Percentiles rank a stretch among this genome's conserved stretches.
These are phyloP conservation scores for Lepus oiostolus DNA, from an alignment of 2,797 vertebrate species.

Conservation along the genomic window DNA sequence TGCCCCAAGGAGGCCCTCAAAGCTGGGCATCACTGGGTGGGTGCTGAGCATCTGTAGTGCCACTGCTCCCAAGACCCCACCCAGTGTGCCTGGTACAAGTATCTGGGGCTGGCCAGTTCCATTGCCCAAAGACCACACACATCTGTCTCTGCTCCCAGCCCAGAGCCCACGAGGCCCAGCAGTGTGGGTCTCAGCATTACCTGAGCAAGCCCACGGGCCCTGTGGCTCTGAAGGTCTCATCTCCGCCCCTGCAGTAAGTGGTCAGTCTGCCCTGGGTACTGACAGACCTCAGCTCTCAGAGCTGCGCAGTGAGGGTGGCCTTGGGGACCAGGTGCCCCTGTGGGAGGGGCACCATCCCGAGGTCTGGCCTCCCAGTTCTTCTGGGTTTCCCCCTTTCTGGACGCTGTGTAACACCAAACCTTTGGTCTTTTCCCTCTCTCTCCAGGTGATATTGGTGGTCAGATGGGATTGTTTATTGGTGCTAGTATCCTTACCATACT, in stretches of 20 bases:
- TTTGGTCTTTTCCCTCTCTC: slow-evolving; percentile 68
- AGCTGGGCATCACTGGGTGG: neutral
- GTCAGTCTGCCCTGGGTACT: neutral
- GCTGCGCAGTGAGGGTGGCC: too few relatives aligned
- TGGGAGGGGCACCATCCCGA: neutral
- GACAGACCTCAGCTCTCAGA: neutral
- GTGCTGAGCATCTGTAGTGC: rapidly evolving
- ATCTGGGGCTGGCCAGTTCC: neutral
- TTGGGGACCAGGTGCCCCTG: neutral
- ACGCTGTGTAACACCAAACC: neutral
- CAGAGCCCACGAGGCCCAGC: neutral
- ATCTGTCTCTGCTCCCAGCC: neutral
- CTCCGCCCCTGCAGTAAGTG: neutral
- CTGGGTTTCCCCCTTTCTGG: neutral
- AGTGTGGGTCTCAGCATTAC: neutral
- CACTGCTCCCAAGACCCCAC: neutral
- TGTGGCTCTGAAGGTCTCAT: neutral
- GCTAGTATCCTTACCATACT: slow-evolving; percentile 98
- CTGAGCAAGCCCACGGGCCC: neutral
- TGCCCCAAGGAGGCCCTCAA: neutral
- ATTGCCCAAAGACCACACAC: neutral
- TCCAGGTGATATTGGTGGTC: slow-evolving; percentile 97
- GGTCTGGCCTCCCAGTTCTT: neutral
- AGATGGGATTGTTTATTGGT: slow-evolving; percentile 98
- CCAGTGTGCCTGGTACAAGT: neutral